Percentiles rank a stretch among this genome's conserved stretches.
These are phyloP conservation scores for Cettia cetti DNA, from an alignment of 2,113 vertebrate species.

Conservation along the genomic window DNA sequence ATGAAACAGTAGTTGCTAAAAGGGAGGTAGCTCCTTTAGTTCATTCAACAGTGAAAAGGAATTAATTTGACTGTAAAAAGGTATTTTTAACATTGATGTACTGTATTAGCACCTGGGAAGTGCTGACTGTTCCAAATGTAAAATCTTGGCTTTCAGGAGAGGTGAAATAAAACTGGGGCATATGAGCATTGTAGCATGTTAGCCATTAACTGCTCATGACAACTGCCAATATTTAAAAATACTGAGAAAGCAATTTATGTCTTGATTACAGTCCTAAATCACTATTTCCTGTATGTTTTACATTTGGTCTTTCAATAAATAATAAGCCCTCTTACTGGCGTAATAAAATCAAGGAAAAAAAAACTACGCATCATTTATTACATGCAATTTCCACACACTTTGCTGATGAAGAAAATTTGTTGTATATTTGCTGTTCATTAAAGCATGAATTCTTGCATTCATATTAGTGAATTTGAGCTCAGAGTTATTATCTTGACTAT, in stretches of 20 bases:
- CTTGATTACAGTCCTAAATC: not conserved
- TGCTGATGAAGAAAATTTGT: slow-evolving; percentile 12
- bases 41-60: not conserved
- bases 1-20: not conserved
- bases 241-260: not conserved
- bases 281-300: not conserved
- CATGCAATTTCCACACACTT: not conserved
- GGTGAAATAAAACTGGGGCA: slow-evolving; percentile 59
- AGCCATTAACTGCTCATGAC: slow-evolving; percentile 10
- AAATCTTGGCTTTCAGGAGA: slow-evolving; percentile 59
- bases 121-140: slow-evolving; percentile 62
- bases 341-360: not conserved
- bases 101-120: slow-evolving; percentile 61
- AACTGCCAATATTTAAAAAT: slow-evolving; percentile 41
- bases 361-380: not conserved
- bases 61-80: slow-evolving; percentile 40
- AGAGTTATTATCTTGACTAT: slow-evolving; percentile 3
- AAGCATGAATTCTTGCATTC: not conserved
- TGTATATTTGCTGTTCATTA: slow-evolving; percentile 30
- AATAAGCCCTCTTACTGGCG: not conserved
- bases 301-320: slow-evolving; percentile 13
- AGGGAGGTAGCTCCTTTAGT: not conserved
- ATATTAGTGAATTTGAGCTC: not conserved
- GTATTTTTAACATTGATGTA: slow-evolving; percentile 69
- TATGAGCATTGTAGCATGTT: slow-evolving; percentile 27